These are phyloP conservation scores for Psittacus erithacus DNA, from an alignment of 2,113 vertebrate species.

Conservation along the genomic window DNA sequence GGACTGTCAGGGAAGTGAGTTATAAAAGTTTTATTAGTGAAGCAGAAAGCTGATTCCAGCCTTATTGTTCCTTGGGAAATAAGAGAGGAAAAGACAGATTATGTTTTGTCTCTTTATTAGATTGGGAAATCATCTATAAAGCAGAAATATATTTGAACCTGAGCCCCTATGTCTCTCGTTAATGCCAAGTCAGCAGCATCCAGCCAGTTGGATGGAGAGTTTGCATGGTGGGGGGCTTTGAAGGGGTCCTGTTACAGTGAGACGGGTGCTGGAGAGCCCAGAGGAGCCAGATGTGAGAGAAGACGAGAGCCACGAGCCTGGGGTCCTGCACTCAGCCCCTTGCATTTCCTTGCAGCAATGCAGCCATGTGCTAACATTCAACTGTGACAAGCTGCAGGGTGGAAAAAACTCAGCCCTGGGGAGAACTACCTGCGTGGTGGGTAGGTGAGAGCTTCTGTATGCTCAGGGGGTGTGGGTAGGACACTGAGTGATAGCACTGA, in stretches of 20 bases:
- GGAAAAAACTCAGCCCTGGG: not conserved
- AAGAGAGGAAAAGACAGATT: not conserved
- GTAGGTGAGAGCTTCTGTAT: not conserved
- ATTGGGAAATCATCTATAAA: constrained; percentile 21
- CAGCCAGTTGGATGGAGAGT: fast-evolving
- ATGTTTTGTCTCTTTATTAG: constrained; percentile 33
- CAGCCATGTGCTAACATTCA: not conserved
- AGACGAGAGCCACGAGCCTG: not conserved
- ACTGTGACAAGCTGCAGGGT: not conserved
- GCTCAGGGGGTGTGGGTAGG: not conserved
- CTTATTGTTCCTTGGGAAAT: constrained; percentile 52
- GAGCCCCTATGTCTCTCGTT: not conserved
- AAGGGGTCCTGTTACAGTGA: not conserved
- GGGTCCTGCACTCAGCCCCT: not conserved
- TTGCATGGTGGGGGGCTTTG: not conserved
- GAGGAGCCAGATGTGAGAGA: not conserved
- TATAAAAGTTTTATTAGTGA: constrained; percentile 46
- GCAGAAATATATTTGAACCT: not conserved
- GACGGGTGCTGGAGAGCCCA: not conserved
- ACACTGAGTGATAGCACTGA: not conserved
- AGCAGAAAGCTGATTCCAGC: constrained; percentile 20
- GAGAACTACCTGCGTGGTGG: not conserved
- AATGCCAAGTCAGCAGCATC: not conserved
- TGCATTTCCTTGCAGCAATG: not conserved
- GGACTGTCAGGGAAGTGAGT: not conserved